Percentiles rank a stretch among this genome's conserved stretches.
Evolutionary conservation across 2,113 vertebrate species (phyloP).

Genomic region (Indri indri): DNA sequence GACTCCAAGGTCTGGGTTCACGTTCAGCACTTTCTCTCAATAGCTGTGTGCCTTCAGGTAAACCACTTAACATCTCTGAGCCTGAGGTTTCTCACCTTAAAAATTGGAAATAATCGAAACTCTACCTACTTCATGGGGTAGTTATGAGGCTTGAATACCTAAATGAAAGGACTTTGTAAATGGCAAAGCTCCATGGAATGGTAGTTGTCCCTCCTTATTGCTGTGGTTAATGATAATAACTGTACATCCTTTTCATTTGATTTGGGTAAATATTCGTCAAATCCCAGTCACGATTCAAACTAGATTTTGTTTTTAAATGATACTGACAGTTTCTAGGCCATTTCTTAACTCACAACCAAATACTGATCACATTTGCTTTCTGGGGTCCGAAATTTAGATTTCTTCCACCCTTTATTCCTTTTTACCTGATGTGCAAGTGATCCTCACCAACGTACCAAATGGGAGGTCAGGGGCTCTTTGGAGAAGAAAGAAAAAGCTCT

Average conservation of each 20-base stretch:
- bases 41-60: neutral
- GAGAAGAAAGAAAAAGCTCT: slow-evolving; percentile 40
- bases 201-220: neutral
- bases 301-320: slow-evolving; percentile 1
- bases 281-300: slow-evolving; percentile 35
- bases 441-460: neutral
- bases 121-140: fast-evolving
- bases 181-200: neutral
- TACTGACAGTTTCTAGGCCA: neutral
- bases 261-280: slow-evolving; percentile 49
- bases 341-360: neutral
- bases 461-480: neutral
- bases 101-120: neutral
- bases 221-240: neutral
- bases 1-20: neutral
- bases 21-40: neutral
- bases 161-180: neutral
- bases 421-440: neutral
- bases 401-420: neutral
- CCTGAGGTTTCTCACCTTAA: neutral
- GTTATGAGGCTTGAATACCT: neutral
- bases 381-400: neutral
- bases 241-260: neutral
- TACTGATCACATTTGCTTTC: neutral
- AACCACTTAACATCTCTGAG: neutral